phyloP scores from a whole-genome alignment of 2,888 invertebrate genomes.

The Luperina nickerlii region DNA sequence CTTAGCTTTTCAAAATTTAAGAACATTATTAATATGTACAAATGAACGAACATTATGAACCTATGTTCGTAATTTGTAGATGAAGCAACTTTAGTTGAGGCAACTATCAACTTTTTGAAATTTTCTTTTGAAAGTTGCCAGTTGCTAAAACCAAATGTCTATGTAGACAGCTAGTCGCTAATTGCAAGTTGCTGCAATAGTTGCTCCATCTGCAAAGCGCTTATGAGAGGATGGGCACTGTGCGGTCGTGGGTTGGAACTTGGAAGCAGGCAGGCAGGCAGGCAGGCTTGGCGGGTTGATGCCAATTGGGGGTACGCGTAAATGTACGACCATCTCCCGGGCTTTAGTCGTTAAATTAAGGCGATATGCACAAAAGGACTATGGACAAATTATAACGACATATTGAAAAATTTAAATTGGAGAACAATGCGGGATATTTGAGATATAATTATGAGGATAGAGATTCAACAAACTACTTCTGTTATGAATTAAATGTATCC shows the following conservation, averaged over 20 bases:
- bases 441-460: background rate
- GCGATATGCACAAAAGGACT: background rate
- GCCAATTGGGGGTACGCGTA: too few relatives aligned
- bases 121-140: too few relatives aligned
- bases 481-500: constrained; percentile 35
- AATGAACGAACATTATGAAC: background rate
- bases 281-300: too few relatives aligned
- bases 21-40: background rate
- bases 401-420: background rate
- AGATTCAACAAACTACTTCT: background rate
- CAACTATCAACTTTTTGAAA: too few relatives aligned
- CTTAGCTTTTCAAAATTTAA: background rate
- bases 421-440: background rate
- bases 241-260: too few relatives aligned
- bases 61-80: background rate
- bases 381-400: background rate
- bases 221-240: background rate
- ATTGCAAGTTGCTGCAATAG: too few relatives aligned
- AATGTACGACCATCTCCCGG: background rate
- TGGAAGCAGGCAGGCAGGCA: too few relatives aligned
- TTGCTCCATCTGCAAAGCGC: too few relatives aligned
- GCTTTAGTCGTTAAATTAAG: background rate
- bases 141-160: too few relatives aligned
- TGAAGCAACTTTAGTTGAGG: too few relatives aligned
- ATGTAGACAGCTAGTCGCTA: too few relatives aligned